A percentile compares a stretch with the other conserved stretches of the same genome.
phyloP scores from a whole-genome alignment of 2,113 vertebrate species.

The Ancistrus triradiatus region DNA sequence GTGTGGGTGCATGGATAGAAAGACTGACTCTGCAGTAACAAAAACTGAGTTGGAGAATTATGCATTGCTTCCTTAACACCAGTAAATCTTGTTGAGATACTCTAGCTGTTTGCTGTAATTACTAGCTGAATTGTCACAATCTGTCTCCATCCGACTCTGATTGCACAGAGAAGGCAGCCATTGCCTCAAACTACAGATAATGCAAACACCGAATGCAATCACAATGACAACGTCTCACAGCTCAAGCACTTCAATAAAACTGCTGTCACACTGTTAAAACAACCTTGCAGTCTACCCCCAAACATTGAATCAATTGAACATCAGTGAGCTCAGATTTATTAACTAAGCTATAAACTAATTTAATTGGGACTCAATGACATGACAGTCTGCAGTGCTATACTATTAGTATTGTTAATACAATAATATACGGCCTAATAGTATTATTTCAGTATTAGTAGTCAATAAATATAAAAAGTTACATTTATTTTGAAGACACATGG shows the following conservation, averaged over 20 bases:
- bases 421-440: too few relatives aligned
- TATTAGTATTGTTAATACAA: too few relatives aligned
- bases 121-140: not conserved
- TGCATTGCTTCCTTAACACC: not conserved
- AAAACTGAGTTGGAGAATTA: not conserved
- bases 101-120: not conserved
- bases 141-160: not conserved
- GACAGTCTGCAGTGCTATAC: too few relatives aligned
- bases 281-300: too few relatives aligned
- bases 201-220: not conserved
- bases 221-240: not conserved
- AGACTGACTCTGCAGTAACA: not conserved
- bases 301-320: too few relatives aligned
- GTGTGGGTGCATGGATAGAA: not conserved
- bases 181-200: not conserved
- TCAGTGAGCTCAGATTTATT: too few relatives aligned
- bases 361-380: not conserved
- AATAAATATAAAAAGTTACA: too few relatives aligned
- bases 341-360: not conserved
- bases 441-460: too few relatives aligned
- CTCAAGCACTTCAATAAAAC: too few relatives aligned
- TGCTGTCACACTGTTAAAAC: slow-evolving; percentile 2
- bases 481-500: too few relatives aligned
- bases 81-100: not conserved
- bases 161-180: not conserved